Evolutionary conservation across 2,113 vertebrate genomes (phyloP).

Genomic region (Platanista minor): DNA sequence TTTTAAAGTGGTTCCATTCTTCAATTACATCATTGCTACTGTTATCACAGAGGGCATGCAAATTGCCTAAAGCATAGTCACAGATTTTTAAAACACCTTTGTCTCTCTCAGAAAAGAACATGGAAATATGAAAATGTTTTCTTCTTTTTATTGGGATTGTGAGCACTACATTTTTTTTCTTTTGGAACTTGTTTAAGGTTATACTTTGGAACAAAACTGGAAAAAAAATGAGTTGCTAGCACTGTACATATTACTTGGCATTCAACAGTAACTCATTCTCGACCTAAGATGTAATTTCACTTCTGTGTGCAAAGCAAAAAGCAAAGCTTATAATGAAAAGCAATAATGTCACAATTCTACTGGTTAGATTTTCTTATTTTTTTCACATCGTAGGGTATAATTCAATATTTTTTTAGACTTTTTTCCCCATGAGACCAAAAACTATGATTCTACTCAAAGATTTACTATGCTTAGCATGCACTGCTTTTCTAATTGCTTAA

Average conservation of each 20-base stretch:
- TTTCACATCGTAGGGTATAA: background rate
- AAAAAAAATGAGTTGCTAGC: background rate
- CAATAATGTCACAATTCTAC: background rate
- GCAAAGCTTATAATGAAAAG: background rate
- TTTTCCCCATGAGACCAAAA: background rate
- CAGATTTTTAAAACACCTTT: background rate
- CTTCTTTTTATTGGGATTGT: background rate
- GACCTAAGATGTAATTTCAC: background rate
- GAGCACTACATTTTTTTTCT: background rate
- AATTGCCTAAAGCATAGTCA: background rate
- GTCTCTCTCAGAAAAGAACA: background rate
- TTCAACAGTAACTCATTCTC: background rate
- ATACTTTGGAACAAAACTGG: background rate
- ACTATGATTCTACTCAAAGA: background rate
- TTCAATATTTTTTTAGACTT: background rate
- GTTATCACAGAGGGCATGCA: background rate
- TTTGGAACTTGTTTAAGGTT: background rate
- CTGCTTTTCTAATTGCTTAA: background rate
- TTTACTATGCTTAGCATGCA: background rate
- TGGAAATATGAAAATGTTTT: background rate
- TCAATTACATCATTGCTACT: background rate
- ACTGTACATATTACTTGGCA: background rate
- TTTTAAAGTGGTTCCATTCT: background rate
- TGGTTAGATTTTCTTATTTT: constrained; percentile 1
- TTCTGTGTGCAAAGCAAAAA: background rate